Evolutionary conservation across 2,113 vertebrate species (phyloP).

Genomic region (Brevimyrus niger): DNA sequence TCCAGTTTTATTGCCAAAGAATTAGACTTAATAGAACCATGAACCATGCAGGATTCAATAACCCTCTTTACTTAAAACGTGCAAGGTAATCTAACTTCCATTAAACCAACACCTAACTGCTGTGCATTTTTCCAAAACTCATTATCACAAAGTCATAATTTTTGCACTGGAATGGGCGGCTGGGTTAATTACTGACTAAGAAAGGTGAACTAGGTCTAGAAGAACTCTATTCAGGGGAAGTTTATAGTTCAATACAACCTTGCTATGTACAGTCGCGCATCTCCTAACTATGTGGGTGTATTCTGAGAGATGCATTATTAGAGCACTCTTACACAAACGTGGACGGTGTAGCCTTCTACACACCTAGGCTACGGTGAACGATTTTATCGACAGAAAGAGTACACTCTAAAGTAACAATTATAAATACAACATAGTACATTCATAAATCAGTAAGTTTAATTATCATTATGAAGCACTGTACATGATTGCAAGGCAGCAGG

Average conservation of each 20-base stretch:
- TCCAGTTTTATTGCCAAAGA: neutral
- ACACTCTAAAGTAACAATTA: too few relatives aligned
- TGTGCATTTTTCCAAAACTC: neutral
- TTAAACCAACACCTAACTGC: neutral
- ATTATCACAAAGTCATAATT: neutral
- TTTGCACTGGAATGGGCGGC: neutral
- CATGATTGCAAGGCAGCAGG: neutral
- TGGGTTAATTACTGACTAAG: neutral
- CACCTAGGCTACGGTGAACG: too few relatives aligned
- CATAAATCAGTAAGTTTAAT: too few relatives aligned
- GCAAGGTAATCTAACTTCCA: neutral
- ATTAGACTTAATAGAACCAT: neutral
- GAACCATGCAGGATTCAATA: neutral
- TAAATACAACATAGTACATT: too few relatives aligned
- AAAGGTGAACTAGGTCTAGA: neutral
- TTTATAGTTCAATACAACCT: neutral
- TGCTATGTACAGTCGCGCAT: neutral
- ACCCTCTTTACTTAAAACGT: neutral
- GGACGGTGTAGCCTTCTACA: too few relatives aligned
- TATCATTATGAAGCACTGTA: too few relatives aligned
- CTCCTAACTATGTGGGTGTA: neutral
- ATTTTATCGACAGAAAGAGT: too few relatives aligned
- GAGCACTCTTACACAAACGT: neutral
- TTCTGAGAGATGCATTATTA: too few relatives aligned
- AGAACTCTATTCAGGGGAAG: neutral